Evolutionary conservation across 2,113 vertebrate genomes (phyloP), one percentile per base, ranked within the genome.

Genomic region (Chionomys nivalis): DNA sequence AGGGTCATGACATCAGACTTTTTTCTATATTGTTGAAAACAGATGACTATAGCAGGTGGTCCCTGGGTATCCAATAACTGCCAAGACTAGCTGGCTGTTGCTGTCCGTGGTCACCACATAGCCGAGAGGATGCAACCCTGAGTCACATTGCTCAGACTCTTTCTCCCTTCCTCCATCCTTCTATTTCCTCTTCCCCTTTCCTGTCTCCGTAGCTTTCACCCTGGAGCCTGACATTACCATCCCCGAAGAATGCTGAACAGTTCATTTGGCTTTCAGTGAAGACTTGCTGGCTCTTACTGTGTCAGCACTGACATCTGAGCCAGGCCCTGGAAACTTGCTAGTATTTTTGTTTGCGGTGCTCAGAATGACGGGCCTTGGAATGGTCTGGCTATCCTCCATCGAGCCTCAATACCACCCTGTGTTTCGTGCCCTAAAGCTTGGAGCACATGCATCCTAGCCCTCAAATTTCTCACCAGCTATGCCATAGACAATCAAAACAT

Each of bases 321-420:
- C 33, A 42, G 90, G 58, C 6, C 2, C 1, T 6, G 72, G 70
- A 61, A 49, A 28, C 17, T 63, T 44, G 42, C 8, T 0, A 0
- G 39, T 17, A 1, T 33, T 26, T 66, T 65, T 5, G 39, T 52
- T 23, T 42, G 70, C 2, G 7, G 5, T 9, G 66, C 70, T 89
- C 73, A 82, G 14, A n/a, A 23, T 75, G n/a, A 28, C 66, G 42
- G 42, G 17, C 19, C 11, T 14, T 19, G 26, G 10, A 16, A 21
- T 21, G n/a, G 28, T 31, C 58, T 26, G 68, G 13, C 78, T n/a
- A 2, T 49, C 31, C 13, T 39, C 47, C n/a, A 1, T 3, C 3
- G 1, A 78, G 7, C n/a, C 75, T 77, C 85, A 28, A 3, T 4
- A 2, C 36, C 9, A 13, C 0, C 5, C 17, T 21, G 6, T 44